Conservation (phyloP, 2,888 invertebrate genomes). For the Germaria angustata region DNA sequence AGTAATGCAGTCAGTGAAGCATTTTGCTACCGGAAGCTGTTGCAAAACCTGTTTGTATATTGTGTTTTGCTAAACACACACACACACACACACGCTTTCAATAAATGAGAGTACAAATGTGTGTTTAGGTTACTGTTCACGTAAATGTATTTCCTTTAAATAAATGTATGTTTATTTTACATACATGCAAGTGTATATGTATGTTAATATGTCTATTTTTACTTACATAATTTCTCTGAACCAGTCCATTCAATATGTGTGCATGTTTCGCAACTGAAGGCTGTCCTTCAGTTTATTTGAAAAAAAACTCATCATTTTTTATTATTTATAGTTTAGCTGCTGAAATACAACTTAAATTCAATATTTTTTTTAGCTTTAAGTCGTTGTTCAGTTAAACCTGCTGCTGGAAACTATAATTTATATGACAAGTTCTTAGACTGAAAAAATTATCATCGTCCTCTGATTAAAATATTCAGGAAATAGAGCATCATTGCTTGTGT, state of each 20-base stretch:
- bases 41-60: slow-evolving; percentile 2
- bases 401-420: neutral
- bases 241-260: neutral
- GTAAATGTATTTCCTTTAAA: neutral
- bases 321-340: neutral
- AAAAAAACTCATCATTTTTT: neutral
- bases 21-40: slow-evolving; percentile 28
- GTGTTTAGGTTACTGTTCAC: neutral
- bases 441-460: neutral
- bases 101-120: neutral
- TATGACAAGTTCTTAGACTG: too few relatives aligned
- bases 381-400: neutral
- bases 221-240: neutral
- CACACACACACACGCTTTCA: neutral
- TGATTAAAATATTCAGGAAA: too few relatives aligned
- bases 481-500: too few relatives aligned
- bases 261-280: neutral
- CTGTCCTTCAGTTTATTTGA: neutral
- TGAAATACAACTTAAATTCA: neutral
- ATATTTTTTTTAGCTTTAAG: too few relatives aligned
- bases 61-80: neutral
- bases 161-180: neutral
- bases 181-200: neutral
- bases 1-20: slow-evolving; percentile 24
- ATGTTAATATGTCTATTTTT: neutral